These are phyloP conservation scores for Drosophila acutilabella DNA, from an alignment of 2,888 invertebrate genomes.

Conservation along the genomic window DNA sequence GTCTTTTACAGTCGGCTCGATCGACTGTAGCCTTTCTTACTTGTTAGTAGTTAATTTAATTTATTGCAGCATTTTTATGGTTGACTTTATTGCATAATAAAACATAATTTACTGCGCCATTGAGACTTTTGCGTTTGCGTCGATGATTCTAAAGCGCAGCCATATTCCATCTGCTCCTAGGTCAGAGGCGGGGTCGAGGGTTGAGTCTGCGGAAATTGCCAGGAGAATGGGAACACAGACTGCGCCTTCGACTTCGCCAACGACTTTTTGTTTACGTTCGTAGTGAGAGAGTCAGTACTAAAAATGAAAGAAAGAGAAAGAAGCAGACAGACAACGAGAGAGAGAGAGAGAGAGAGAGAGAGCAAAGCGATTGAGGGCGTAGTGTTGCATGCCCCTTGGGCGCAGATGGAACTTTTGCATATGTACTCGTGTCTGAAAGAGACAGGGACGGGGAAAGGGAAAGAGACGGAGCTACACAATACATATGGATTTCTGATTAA, in stretches of 20 bases:
- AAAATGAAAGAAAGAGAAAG: neutral
- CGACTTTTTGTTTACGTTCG: conserved; percentile 40
- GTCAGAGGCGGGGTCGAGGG: neutral
- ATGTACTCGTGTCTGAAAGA: conserved; percentile 6
- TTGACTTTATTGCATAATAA: conserved; percentile 86
- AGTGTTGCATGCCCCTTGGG: conserved; percentile 42
- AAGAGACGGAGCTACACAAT: conserved; percentile 10
- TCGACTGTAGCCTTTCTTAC: no score
- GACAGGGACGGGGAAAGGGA: neutral
- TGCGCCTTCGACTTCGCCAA: conserved; percentile 16
- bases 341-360: neutral
- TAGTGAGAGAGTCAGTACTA: neutral
- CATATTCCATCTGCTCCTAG: conserved; percentile 51
- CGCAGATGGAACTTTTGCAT: conserved; percentile 32
- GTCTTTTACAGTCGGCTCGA: no score
- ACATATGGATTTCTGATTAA: conserved; percentile 47
- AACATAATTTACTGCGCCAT: conserved; percentile 85
- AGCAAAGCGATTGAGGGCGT: conserved; percentile 29
- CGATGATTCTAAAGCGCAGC: conserved; percentile 77
- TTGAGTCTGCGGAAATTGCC: conserved; percentile 1
- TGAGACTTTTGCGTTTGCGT: conserved; percentile 82
- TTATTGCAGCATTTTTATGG: conserved; percentile 86
- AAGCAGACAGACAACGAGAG: no score
- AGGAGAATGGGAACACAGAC: conserved; percentile 3
- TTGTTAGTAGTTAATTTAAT: conserved; percentile 86